These are phyloP conservation scores for Balanococcus diminutus DNA, from an alignment of 2,888 invertebrate genomes.

Conservation along the genomic window DNA sequence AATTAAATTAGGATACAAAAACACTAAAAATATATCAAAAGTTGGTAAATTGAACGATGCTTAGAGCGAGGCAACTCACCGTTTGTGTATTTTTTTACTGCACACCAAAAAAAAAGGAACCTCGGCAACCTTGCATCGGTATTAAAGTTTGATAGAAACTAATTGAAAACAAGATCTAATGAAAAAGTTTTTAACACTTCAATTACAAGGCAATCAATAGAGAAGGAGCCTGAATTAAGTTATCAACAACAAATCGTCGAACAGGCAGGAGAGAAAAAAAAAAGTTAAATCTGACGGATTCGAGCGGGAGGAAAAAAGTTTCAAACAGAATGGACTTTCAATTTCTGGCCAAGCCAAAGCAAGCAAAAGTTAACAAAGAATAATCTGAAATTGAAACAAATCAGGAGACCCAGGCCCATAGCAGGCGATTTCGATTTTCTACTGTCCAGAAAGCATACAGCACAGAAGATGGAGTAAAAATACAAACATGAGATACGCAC, in stretches of 20 bases:
- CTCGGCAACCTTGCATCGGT: background rate
- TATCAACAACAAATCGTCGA: slow-evolving; percentile 31
- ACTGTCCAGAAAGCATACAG: background rate
- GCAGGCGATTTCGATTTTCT: too few relatives aligned
- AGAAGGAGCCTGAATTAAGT: slow-evolving; percentile 28
- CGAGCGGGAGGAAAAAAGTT: background rate
- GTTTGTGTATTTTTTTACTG: slow-evolving; percentile 1
- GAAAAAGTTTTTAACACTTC: slow-evolving; percentile 38
- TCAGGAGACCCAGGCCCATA: background rate
- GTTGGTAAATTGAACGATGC: slow-evolving; percentile 18
- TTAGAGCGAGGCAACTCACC: background rate
- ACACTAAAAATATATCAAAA: background rate
- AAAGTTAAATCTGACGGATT: slow-evolving; percentile 38
- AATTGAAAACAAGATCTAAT: slow-evolving; percentile 42
- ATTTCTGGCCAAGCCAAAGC: slow-evolving; percentile 20
- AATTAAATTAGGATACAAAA: slow-evolving; percentile 11
- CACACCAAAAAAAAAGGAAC: background rate
- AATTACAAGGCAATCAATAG: slow-evolving; percentile 38
- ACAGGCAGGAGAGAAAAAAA: background rate
- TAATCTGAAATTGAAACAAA: slow-evolving; percentile 40
- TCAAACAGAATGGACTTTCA: slow-evolving; percentile 27
- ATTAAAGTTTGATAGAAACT: slow-evolving; percentile 30
- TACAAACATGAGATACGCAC: slow-evolving; percentile 9
- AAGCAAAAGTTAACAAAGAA: slow-evolving; percentile 42
- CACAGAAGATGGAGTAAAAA: background rate